Conservation (phyloP, 2,888 invertebrate species). For the Drosophila meridiana region DNA sequence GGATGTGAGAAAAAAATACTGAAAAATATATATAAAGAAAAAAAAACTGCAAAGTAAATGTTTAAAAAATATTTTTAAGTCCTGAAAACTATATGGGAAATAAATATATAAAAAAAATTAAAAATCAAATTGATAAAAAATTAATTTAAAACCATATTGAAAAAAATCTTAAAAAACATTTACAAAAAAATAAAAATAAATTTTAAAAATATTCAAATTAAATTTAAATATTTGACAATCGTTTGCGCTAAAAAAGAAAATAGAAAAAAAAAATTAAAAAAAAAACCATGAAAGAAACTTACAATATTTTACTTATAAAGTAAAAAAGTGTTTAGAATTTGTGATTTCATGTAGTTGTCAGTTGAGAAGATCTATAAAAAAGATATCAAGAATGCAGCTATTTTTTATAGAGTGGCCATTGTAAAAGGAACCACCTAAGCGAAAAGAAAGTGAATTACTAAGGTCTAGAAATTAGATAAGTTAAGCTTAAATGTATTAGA, state of each 20-base stretch:
- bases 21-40: background rate
- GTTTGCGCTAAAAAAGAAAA: constrained; percentile 49
- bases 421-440: constrained; percentile 7
- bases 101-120: constrained; percentile 24
- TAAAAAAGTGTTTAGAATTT: constrained; percentile 45
- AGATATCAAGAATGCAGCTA: constrained; percentile 17
- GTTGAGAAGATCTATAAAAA: background rate
- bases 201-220: constrained; percentile 19
- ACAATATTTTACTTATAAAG: constrained; percentile 60
- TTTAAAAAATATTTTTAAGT: background rate
- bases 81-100: background rate
- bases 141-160: constrained; percentile 22
- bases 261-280: background rate
- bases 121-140: constrained; percentile 5
- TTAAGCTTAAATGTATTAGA: constrained; percentile 27
- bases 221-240: constrained; percentile 68
- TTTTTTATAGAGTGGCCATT: constrained; percentile 32
- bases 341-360: constrained; percentile 58
- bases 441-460: constrained; percentile 10
- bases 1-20: constrained; percentile 3
- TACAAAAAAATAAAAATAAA: constrained; percentile 3
- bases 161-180: constrained; percentile 15
- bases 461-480: constrained; percentile 11
- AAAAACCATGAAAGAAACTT: constrained; percentile 16
- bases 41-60: constrained; percentile 8